phyloP scores from a whole-genome alignment of 2,797 vertebrate species.

The Borostomias antarcticus region DNA sequence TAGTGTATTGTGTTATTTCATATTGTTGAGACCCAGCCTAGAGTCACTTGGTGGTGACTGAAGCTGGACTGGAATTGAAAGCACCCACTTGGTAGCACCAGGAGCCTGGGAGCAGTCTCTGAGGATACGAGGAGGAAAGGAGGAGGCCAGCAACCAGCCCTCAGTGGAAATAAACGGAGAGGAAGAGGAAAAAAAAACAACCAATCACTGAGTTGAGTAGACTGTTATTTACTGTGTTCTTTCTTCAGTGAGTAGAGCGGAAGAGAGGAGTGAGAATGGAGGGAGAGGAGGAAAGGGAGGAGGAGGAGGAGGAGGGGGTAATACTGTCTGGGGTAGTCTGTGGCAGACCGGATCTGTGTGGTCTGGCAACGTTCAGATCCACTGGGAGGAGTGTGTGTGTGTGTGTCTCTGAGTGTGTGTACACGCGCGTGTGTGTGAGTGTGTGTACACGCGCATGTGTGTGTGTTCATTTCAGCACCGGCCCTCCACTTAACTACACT shows the following conservation, averaged over 20 bases:
- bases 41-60: constrained; percentile 43
- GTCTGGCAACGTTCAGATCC: constrained; percentile 40
- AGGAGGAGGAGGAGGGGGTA: constrained; percentile 31
- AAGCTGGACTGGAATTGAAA: constrained; percentile 46
- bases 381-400: background rate
- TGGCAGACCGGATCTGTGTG: constrained; percentile 57
- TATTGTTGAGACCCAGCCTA: constrained; percentile 73
- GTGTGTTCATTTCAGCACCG: constrained; percentile 31
- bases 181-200: constrained; percentile 7
- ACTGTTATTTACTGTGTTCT: constrained; percentile 11
- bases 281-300: constrained; percentile 16
- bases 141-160: constrained; percentile 36
- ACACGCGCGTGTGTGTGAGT: background rate
- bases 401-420: background rate
- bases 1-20: no score
- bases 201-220: constrained; percentile 55
- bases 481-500: constrained; percentile 24
- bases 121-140: constrained; percentile 21
- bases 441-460: background rate
- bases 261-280: constrained; percentile 12
- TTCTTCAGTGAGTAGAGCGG: background rate
- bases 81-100: constrained; percentile 69
- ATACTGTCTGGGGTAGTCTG: constrained; percentile 73
- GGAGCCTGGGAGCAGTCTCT: constrained; percentile 57
- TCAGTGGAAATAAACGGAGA: constrained; percentile 49